A percentile compares a stretch with the other conserved stretches of the same genome.
Conservation (phyloP, 2,888 invertebrate species). For the Pristionchus mayeri region DNA sequence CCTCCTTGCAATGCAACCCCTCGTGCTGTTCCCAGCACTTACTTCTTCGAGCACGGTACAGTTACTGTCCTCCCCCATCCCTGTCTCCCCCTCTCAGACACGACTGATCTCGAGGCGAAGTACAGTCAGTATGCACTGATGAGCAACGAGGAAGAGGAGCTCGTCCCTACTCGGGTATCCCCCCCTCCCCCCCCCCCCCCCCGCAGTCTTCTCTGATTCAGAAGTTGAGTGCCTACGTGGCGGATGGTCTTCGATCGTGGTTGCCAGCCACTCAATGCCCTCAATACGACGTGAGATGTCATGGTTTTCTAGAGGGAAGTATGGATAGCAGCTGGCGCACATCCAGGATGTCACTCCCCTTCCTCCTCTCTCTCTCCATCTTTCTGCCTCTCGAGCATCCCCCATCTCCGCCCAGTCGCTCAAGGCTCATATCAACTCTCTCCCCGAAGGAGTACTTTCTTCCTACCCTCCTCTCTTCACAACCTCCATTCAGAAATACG, state of each 20-base stretch:
- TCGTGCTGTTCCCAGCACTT: slow-evolving; percentile 46
- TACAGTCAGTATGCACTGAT: slow-evolving; percentile 29
- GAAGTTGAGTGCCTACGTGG: slow-evolving; percentile 45
- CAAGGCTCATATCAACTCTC: slow-evolving; percentile 43
- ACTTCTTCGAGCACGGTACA: slow-evolving; percentile 26
- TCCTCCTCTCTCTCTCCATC: slow-evolving; percentile 17
- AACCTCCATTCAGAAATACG: slow-evolving; percentile 3
- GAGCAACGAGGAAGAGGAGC: slow-evolving; percentile 7
- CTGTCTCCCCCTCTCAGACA: background rate
- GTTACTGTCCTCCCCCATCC: background rate
- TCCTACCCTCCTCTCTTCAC: background rate
- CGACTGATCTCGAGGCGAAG: slow-evolving; percentile 16
- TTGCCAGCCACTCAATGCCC: background rate
- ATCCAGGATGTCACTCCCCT: background rate
- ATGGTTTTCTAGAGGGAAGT: background rate
- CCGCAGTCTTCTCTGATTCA: background rate
- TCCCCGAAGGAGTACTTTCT: slow-evolving; percentile 38
- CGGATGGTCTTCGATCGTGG: slow-evolving; percentile 42
- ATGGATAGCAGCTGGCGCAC: slow-evolving; percentile 10
- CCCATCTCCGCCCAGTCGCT: slow-evolving; percentile 33
- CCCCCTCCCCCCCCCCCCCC: background rate
- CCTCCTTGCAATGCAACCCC: slow-evolving; percentile 18
- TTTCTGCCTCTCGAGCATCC: background rate
- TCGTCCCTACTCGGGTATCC: slow-evolving; percentile 37
- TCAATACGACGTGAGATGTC: slow-evolving; percentile 30